Base-by-base conservation (phyloP, 2,888 invertebrate species). In the Lobophora halterata region DNA sequence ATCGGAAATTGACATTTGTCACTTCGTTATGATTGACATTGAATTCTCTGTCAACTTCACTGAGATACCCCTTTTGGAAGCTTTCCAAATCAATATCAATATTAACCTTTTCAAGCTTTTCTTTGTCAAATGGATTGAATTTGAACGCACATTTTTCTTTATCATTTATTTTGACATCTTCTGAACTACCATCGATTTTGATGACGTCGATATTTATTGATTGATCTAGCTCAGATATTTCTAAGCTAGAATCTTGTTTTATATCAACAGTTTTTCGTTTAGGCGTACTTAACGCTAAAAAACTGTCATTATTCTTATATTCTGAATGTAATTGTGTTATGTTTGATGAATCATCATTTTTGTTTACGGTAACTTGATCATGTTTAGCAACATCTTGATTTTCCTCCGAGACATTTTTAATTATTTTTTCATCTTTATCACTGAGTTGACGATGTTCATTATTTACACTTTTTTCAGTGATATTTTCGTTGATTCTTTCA, bases 51-150 rank as follows among this genome's bases (percentile, higher is more conserved):
- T 61, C 66, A 0, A 80, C 71, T 46, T 83, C 85, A 1, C 57
- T 70, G 0, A 85, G 34, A 32, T 83, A 81, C 1, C 65, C 68
- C 25, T 68, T 70, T 45, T 85, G 79, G 13, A 85, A 85, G 1
- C 56, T 71, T 6, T 83, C 83, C 1, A 81, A 12, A 18, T 80
- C 79, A 0, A 83, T 70, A 28, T 69, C 65, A 0, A 72, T 23
- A 3, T 67, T 60, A 0, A 55, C 52, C 0, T 51, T 46, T 0
- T 66, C 47, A 0, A 69, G 23, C 0, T 44, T 51, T 0, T 73
- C 71, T 31, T 75, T 71, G 3, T 73, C 61, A 1, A 49, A 29
- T 0, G 71, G 59, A 16, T 68, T 77, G 11, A 76, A 73, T 51
- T 81, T 78, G 0, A 77, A 60, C 0, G 63, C 36, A 9, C 59